Conservation (phyloP, 1,140 invertebrate genomes). For the Halyomorpha halys region DNA sequence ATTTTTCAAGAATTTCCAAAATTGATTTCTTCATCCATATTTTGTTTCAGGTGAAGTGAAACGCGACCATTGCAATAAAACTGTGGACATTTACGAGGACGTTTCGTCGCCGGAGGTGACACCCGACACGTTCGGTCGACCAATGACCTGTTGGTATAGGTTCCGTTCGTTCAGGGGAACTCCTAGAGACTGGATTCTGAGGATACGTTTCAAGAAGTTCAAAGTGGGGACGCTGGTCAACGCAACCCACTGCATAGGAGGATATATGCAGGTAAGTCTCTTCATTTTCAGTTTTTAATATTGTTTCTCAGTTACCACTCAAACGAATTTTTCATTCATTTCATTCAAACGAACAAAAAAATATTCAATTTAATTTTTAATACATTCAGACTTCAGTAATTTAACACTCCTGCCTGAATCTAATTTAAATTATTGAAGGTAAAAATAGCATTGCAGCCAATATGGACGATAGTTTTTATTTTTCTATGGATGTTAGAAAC, state of each 20-base stretch:
- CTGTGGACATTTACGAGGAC: constrained; percentile 83
- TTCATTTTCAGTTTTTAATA: too few species aligned
- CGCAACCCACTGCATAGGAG: constrained; percentile 72
- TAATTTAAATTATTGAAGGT: too few species aligned
- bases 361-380: too few species aligned
- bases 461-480: too few species aligned
- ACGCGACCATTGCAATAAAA: constrained; percentile 79
- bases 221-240: constrained; percentile 79
- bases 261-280: constrained; percentile 67
- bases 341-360: too few species aligned
- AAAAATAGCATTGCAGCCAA: too few species aligned
- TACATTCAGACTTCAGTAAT: too few species aligned
- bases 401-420: too few species aligned
- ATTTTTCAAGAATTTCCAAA: too few species aligned
- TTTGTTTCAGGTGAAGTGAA: constrained; percentile 46
- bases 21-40: constrained; percentile 1
- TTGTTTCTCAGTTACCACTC: too few species aligned
- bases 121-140: constrained; percentile 64
- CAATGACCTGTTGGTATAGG: constrained; percentile 77
- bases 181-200: constrained; percentile 75
- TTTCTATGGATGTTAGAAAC: too few species aligned
- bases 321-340: too few species aligned
- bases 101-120: constrained; percentile 75
- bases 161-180: constrained; percentile 73
- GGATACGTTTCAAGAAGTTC: constrained; percentile 83